phyloP scores from a whole-genome alignment of 2,888 invertebrate genomes.

The Philhelius pedissequus region DNA sequence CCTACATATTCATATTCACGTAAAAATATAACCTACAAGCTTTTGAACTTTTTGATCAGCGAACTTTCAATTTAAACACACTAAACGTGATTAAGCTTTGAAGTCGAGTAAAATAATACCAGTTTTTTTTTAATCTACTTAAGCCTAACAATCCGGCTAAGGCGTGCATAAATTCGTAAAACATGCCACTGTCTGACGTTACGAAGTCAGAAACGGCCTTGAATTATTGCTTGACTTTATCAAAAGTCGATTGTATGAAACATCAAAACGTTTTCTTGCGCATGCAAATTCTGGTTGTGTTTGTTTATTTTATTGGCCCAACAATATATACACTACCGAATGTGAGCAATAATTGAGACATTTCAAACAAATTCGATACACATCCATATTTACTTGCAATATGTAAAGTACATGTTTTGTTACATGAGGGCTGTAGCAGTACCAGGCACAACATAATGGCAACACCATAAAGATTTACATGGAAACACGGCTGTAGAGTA shows the following conservation, averaged over 20 bases:
- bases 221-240: conserved; percentile 35
- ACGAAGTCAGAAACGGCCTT: conserved; percentile 25
- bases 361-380: conserved; percentile 46
- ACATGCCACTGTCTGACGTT: background rate
- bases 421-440: background rate
- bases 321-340: background rate
- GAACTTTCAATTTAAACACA: background rate
- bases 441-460: background rate
- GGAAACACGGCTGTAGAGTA: background rate
- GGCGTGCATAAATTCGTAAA: background rate
- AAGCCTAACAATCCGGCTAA: background rate
- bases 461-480: background rate
- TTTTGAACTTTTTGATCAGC: background rate
- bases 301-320: conserved; percentile 14
- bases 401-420: too few relatives aligned
- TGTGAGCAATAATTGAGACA: conserved; percentile 48
- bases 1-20: background rate
- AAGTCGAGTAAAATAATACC: background rate
- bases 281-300: conserved; percentile 33
- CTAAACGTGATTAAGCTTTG: background rate
- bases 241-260: conserved; percentile 22
- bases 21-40: background rate
- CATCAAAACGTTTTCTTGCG: conserved; percentile 7
- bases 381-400: too few relatives aligned
- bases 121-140: background rate